These are phyloP conservation scores for Eulemur coronatus DNA, from an alignment of 2,797 vertebrate genomes.

Conservation along the genomic window DNA sequence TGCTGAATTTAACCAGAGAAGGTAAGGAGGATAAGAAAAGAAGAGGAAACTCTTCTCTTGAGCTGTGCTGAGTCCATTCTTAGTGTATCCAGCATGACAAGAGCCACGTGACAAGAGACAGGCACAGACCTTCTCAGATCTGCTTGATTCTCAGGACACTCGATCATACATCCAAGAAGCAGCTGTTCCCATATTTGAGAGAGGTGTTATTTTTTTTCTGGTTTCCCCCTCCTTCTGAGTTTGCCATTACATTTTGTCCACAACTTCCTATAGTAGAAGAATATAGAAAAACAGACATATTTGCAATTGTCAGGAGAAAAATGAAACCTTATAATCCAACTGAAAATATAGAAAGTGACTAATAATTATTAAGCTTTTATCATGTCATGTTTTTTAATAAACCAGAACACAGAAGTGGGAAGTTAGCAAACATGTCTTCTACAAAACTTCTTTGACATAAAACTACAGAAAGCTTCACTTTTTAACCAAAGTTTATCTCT, in stretches of 20 bases:
- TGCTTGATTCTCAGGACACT: slow-evolving; percentile 83
- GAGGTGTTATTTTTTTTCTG: slow-evolving; percentile 83
- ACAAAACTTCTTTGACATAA: slow-evolving; percentile 41
- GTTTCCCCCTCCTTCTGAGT: slow-evolving; percentile 51
- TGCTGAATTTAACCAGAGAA: slow-evolving; percentile 89
- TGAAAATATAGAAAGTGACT: slow-evolving; percentile 50
- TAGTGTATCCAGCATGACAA: slow-evolving; percentile 89
- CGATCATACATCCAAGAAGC: slow-evolving; percentile 82
- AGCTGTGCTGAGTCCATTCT: slow-evolving; percentile 91
- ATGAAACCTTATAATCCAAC: slow-evolving; percentile 5
- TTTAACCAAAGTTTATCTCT: slow-evolving; percentile 20
- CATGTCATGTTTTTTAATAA: slow-evolving; percentile 28
- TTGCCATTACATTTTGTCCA: background rate
- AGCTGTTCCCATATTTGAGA: slow-evolving; percentile 87
- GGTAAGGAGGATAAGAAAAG: slow-evolving; percentile 65
- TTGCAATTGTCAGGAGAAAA: background rate
- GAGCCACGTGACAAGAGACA: slow-evolving; percentile 85
- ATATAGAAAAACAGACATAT: slow-evolving; percentile 45
- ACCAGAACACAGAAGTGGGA: slow-evolving; percentile 16
- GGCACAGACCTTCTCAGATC: slow-evolving; percentile 85
- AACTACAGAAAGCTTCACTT: background rate
- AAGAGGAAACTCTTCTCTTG: slow-evolving; percentile 79
- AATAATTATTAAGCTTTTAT: background rate
- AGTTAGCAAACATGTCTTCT: background rate
- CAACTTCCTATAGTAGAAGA: background rate